These are phyloP conservation scores for Champsocephalus esox DNA, from an alignment of 2,797 vertebrate species.

Conservation along the genomic window DNA sequence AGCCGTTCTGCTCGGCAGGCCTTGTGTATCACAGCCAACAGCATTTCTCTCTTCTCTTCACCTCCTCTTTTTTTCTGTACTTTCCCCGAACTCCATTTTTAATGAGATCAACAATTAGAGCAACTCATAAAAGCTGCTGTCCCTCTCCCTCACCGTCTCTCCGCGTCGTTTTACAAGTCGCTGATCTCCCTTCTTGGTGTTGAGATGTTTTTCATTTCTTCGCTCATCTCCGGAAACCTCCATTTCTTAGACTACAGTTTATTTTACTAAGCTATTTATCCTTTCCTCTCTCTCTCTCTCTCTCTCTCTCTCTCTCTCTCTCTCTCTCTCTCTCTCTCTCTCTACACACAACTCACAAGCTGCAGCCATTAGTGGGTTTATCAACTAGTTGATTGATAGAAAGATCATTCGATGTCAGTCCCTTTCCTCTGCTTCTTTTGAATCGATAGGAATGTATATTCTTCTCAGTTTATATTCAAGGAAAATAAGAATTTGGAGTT, in stretches of 20 bases:
- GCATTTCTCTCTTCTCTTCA: conserved; percentile 70
- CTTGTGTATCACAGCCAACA: conserved; percentile 86
- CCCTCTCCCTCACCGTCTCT: conserved; percentile 34
- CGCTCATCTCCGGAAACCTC: conserved; percentile 7
- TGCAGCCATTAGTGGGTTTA: neutral
- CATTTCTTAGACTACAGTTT: neutral
- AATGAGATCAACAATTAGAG: conserved; percentile 89
- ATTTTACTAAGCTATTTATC: neutral
- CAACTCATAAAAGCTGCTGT: conserved; percentile 77
- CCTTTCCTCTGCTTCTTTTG: too few species aligned
- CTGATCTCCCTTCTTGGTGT: conserved; percentile 30
- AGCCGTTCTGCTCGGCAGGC: conserved; percentile 87
- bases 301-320: neutral
- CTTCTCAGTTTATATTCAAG: too few species aligned
- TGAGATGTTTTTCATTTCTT: neutral
- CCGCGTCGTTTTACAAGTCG: conserved; percentile 34
- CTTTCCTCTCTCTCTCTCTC: neutral
- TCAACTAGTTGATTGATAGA: neutral
- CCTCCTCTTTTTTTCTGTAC: conserved; percentile 56
- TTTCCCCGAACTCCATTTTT: conserved; percentile 83
- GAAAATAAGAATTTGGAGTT: too few species aligned
- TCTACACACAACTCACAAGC: neutral
- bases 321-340: neutral
- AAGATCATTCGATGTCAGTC: too few species aligned
- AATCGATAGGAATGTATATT: too few species aligned